Evolutionary conservation across 2,113 vertebrate species (phyloP).

Genomic region (Oxygymnocypris stewartii): DNA sequence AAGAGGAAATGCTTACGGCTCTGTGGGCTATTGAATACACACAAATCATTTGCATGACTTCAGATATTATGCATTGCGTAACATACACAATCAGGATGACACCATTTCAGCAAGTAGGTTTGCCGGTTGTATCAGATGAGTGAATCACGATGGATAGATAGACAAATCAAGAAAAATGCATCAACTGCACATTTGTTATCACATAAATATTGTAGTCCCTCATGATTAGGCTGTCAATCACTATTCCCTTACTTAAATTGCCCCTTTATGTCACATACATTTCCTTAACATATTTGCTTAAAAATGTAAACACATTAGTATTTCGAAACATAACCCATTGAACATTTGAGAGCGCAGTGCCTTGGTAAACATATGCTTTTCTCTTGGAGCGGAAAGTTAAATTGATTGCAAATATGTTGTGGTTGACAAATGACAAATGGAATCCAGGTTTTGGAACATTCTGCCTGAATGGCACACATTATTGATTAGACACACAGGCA

Average conservation of each 20-base stretch:
- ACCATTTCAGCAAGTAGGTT: neutral
- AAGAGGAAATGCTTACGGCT: neutral
- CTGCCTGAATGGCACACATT: conserved; percentile 8
- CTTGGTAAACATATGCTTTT: conserved; percentile 23
- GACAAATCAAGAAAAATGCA: conserved; percentile 6
- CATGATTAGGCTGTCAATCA: neutral
- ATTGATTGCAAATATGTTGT: conserved; percentile 37
- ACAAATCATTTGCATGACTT: neutral
- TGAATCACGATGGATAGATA: neutral
- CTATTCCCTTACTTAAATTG: neutral
- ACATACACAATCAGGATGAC: neutral
- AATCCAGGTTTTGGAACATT: conserved; percentile 14
- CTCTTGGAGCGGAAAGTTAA: conserved; percentile 9
- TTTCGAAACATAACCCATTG: neutral
- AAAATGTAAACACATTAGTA: neutral
- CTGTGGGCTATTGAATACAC: neutral
- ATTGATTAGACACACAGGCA: conserved; percentile 29
- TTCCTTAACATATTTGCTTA: neutral
- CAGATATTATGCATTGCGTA: neutral
- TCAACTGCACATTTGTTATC: neutral
- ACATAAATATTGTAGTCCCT: neutral
- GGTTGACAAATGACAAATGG: conserved; percentile 40
- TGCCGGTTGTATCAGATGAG: neutral
- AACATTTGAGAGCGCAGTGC: neutral
- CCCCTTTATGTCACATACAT: neutral